A percentile compares a stretch with the other conserved stretches of the same genome.
Conservation (phyloP, 2,888 invertebrate species). For the Nebria salina region DNA sequence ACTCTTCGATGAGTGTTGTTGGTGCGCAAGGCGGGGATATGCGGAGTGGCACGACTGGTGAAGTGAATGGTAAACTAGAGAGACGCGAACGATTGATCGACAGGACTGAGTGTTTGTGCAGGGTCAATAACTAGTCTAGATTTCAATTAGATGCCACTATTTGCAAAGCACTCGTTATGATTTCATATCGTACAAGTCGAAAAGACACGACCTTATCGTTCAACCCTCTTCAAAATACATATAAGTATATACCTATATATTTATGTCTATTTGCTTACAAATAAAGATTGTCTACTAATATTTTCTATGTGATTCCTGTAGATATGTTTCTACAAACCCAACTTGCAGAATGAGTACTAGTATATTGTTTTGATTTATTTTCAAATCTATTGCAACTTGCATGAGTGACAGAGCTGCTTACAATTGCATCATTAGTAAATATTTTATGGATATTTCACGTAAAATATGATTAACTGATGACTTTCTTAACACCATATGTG, state of each 20-base stretch:
- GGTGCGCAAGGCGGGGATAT: neutral
- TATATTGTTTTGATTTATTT: too few species aligned
- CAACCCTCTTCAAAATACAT: neutral
- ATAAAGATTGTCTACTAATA: neutral
- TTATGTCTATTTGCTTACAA: neutral
- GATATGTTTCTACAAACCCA: too few species aligned
- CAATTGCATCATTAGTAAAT: too few species aligned
- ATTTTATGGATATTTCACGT: too few species aligned
- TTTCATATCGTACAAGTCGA: constrained; percentile 62
- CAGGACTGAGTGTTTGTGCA: constrained; percentile 61
- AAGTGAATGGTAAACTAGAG: constrained; percentile 5
- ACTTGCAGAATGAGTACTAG: too few species aligned
- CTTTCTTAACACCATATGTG: neutral
- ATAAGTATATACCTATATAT: neutral
- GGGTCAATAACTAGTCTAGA: constrained; percentile 62
- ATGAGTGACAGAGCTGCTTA: too few species aligned
- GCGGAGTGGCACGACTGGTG: constrained; percentile 16
- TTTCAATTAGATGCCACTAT: constrained; percentile 63
- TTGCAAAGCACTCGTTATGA: constrained; percentile 63
- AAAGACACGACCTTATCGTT: constrained; percentile 25
- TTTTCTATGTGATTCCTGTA: neutral
- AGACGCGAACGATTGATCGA: constrained; percentile 57
- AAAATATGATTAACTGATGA: too few species aligned
- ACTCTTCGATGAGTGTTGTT: constrained; percentile 4
- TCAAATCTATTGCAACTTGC: too few species aligned